These are phyloP conservation scores for Carassius gibelio DNA, from an alignment of 2,113 vertebrate genomes.

Conservation along the genomic window DNA sequence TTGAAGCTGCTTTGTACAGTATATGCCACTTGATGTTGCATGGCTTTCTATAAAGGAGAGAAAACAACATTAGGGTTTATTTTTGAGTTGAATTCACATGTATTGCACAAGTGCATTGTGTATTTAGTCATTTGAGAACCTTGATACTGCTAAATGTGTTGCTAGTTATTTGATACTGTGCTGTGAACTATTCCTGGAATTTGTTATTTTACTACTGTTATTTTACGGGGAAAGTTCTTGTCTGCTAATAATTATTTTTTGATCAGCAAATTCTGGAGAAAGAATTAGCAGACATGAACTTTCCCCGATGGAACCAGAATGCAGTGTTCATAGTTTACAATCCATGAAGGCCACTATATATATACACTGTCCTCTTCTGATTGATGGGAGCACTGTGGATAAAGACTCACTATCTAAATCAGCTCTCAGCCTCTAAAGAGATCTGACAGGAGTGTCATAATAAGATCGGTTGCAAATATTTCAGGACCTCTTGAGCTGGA, in stretches of 20 bases:
- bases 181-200: not conserved
- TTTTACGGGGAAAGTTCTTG: not conserved
- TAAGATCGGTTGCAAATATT: slow-evolving; percentile 50
- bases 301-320: not conserved
- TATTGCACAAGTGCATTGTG: slow-evolving; percentile 8
- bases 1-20: not conserved
- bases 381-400: not conserved
- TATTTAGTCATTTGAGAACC: not conserved
- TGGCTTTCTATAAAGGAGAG: not conserved
- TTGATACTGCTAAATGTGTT: not conserved
- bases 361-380: not conserved
- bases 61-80: not conserved
- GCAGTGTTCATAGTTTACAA: not conserved
- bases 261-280: not conserved
- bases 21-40: not conserved
- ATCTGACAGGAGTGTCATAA: slow-evolving; percentile 38
- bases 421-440: not conserved
- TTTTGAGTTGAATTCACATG: not conserved
- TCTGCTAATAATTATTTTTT: not conserved
- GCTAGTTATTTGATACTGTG: slow-evolving; percentile 13
- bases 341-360: not conserved
- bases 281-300: not conserved
- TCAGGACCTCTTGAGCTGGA: slow-evolving; percentile 46
- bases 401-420: not conserved
- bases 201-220: not conserved